Evolutionary conservation across 2,888 invertebrate genomes (phyloP).

Genomic region (Tenthredo livida): DNA sequence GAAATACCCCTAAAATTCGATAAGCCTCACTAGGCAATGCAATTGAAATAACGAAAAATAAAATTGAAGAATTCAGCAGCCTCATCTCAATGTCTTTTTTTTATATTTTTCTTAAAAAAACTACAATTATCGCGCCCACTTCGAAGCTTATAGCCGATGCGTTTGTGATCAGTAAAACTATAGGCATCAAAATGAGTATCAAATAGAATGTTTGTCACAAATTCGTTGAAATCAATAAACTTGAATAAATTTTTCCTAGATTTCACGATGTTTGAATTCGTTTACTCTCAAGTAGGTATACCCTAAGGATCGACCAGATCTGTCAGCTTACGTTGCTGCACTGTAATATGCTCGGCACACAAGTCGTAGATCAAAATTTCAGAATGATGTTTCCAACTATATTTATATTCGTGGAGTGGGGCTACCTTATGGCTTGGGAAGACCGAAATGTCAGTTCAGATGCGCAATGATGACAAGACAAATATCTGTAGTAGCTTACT

Average conservation of each 20-base stretch:
- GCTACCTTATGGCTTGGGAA: neutral
- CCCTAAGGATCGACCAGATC: neutral
- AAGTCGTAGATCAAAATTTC: neutral
- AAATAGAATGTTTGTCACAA: neutral
- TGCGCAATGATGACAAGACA: neutral
- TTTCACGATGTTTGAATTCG: neutral
- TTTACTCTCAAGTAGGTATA: neutral
- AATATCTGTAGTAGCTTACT: neutral
- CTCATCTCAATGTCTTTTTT: neutral
- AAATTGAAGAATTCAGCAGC: neutral
- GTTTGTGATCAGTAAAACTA: neutral
- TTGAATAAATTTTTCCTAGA: neutral
- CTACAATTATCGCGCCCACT: neutral
- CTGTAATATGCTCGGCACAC: neutral
- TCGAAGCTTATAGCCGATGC: neutral
- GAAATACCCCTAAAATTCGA: slow-evolving; percentile 76
- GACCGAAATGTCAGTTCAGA: neutral
- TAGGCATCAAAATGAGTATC: neutral
- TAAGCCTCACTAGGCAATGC: slow-evolving; percentile 66
- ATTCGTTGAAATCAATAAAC: neutral
- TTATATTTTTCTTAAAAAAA: neutral
- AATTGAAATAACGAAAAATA: slow-evolving; percentile 53
- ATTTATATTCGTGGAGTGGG: neutral
- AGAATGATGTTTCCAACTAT: neutral
- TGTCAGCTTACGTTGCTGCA: neutral